These are phyloP conservation scores for Dendrolimus houi DNA, from an alignment of 2,888 invertebrate species.

Conservation along the genomic window DNA sequence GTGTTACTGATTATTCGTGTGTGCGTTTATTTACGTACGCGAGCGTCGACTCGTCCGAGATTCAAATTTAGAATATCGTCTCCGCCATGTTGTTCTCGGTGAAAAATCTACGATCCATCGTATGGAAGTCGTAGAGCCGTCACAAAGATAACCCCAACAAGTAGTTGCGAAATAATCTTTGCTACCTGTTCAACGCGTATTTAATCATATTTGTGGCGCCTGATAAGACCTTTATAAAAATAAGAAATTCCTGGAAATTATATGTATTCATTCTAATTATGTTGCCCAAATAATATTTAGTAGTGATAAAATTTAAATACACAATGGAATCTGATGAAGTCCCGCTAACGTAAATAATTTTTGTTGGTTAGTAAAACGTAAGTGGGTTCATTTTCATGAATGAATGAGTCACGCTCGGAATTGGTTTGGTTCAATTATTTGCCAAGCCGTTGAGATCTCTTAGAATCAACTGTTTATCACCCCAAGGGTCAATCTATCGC, in stretches of 20 bases:
- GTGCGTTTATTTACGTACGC: slow-evolving; percentile 77
- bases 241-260: neutral
- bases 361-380: slow-evolving; percentile 47
- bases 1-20: slow-evolving; percentile 72
- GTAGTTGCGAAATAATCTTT: neutral
- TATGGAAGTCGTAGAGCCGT: slow-evolving; percentile 49
- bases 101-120: slow-evolving; percentile 70
- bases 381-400: slow-evolving; percentile 52
- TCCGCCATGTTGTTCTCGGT: slow-evolving; percentile 74
- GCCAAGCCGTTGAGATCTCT: slow-evolving; percentile 30
- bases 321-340: slow-evolving; percentile 14
- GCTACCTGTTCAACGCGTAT: neutral
- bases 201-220: neutral
- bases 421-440: slow-evolving; percentile 56
- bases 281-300: neutral
- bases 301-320: neutral
- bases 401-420: slow-evolving; percentile 63
- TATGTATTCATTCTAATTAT: neutral
- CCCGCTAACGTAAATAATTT: slow-evolving; percentile 45
- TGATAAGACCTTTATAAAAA: neutral
- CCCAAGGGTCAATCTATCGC: neutral
- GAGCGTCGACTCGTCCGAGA: slow-evolving; percentile 76
- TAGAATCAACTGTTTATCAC: neutral
- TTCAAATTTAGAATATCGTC: slow-evolving; percentile 75
- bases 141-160: slow-evolving; percentile 25